Evolutionary conservation across 2,888 invertebrate species (phyloP).

Genomic region (Harpalus rubripes): DNA sequence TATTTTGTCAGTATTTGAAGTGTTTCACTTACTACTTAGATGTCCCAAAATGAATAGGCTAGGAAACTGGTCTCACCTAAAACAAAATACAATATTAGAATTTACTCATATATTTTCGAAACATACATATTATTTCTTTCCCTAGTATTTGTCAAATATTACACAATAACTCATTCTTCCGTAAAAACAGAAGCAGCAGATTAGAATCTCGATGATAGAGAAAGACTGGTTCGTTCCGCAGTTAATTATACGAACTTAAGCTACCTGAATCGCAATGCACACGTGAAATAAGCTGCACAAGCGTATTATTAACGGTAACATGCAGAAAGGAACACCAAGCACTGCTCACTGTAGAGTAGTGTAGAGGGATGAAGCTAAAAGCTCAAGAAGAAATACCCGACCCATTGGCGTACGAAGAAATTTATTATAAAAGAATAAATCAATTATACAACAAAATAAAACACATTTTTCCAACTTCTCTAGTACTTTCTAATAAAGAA

Average conservation of each 20-base stretch:
- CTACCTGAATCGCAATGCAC: conserved; percentile 38
- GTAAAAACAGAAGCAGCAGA: background rate
- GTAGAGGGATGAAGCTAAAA: conserved; percentile 15
- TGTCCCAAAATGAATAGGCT: background rate
- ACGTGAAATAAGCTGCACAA: conserved; percentile 37
- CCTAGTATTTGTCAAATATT: too few relatives aligned
- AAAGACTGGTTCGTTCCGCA: background rate
- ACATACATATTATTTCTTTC: too few relatives aligned
- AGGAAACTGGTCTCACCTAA: background rate
- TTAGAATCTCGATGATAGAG: conserved; percentile 4
- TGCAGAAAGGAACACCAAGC: conserved; percentile 2
- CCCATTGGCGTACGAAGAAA: background rate
- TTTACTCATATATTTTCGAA: background rate
- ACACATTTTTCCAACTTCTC: too few relatives aligned
- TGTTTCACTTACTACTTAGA: background rate
- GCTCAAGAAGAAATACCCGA: background rate
- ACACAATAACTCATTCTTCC: too few relatives aligned
- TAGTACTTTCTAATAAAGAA: too few relatives aligned
- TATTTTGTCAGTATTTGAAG: background rate
- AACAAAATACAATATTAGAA: background rate
- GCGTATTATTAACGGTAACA: conserved; percentile 35
- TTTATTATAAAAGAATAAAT: background rate
- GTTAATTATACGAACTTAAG: conserved; percentile 32
- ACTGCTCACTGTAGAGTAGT: background rate
- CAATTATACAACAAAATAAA: too few relatives aligned